Base-by-base conservation (phyloP, 2,888 invertebrate species). In the Leptinotarsa rubiginosa region DNA sequence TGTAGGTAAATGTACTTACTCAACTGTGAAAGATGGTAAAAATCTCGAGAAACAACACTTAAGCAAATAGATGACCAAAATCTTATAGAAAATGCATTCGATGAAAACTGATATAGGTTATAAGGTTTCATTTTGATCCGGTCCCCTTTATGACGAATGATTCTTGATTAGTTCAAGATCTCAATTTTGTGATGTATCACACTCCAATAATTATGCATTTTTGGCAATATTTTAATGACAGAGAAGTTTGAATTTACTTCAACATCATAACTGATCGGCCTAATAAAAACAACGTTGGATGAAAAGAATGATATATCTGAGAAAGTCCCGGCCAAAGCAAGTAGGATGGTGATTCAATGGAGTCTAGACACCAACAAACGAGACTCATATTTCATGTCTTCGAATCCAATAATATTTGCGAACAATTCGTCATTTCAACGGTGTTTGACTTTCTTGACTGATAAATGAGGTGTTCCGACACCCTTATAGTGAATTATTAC, bases 381-480 rank as follows among this genome's bases (percentile, higher is more conserved):
- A 20, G 68, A 41, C 54, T 20, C 54, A 68, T 54, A 54, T 68
- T 54, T 52, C 68, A 68, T 41, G 47, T 15, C 31, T 22, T 52
- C 31, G 25, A 54, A 54, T 13, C 25, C 52, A 22, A 50, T 52
- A 50, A 50, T 52, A 50, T 49, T 25, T 50, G 31, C 52, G 20
- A 54, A 68, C 68, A 54, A 68, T 52, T 68, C 68, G 52, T 68
- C 41, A n/a, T 41, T 54, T 68, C 20, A 68, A 68, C 52, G 68
- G 49, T 54, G 52, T 52, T 68, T 68, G 68, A 54, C 68, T 68
- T 52, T 54, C 54, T 52, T 31, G 52, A 41, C 18, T 50, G 52
- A 68, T 52, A 41, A 66, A 68, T 68, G 68, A 50, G 50, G 49
- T 67, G 66, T 67, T 67, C 50, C 41, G 66, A 18, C 31, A 13